Conservation (phyloP, 1,140 invertebrate species). For the Sycophila sp. region DNA sequence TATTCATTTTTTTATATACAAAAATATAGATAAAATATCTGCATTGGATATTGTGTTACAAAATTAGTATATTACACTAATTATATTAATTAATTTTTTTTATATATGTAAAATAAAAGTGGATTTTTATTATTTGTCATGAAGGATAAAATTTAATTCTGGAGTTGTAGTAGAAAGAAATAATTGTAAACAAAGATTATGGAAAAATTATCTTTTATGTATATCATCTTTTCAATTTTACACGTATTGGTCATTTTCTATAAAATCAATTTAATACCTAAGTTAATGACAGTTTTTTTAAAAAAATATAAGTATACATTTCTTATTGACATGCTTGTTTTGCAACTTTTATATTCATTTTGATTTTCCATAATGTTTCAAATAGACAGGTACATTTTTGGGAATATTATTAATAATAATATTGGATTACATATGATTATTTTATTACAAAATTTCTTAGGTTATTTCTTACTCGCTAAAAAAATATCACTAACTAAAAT, state of each 20-base stretch:
- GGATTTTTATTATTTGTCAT: too few species aligned
- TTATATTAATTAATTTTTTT: too few species aligned
- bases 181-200: conserved; percentile 10
- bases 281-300: neutral
- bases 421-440: conserved; percentile 27
- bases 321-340: conserved; percentile 24
- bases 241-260: neutral
- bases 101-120: too few species aligned
- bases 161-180: neutral
- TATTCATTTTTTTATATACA: too few species aligned
- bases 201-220: conserved; percentile 11
- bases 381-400: conserved; percentile 23
- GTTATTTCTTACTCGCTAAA: conserved; percentile 37
- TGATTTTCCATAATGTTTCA: neutral
- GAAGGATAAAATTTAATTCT: neutral
- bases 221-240: neutral
- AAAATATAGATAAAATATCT: too few species aligned
- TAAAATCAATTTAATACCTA: conserved; percentile 9
- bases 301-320: conserved; percentile 29
- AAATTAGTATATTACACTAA: too few species aligned
- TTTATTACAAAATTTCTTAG: conserved; percentile 44
- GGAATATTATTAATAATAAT: conserved; percentile 27
- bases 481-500: conserved; percentile 36
- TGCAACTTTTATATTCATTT: conserved; percentile 14
- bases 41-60: too few species aligned